A percentile compares a stretch with the other conserved stretches of the same genome.
Evolutionary conservation across 2,888 invertebrate species (phyloP).

Genomic region (Phanerotoma sp.): DNA sequence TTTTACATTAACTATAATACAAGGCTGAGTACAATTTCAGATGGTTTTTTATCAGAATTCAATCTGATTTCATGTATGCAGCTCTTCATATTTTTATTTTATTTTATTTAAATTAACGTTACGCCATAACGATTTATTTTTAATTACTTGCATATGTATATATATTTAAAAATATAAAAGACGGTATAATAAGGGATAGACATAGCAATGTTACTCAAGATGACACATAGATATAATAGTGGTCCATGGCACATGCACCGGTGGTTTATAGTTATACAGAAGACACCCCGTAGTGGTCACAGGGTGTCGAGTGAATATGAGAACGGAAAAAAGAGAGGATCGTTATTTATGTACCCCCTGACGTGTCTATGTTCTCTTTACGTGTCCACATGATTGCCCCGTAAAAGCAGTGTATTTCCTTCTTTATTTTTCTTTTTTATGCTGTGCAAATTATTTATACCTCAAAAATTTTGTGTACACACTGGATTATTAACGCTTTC

Average conservation of each 20-base stretch:
- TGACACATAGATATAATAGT: conserved; percentile 18
- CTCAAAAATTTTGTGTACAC: conserved; percentile 3
- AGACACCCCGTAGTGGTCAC: conserved; percentile 31
- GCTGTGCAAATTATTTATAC: not conserved
- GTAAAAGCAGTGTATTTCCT: too few species aligned
- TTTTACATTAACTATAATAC: conserved; percentile 49
- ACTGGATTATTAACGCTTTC: conserved; percentile 21
- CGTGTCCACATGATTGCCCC: conserved; percentile 7
- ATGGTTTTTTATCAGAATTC: conserved; percentile 14
- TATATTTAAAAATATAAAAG: conserved; percentile 45
- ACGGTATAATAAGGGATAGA: conserved; percentile 47
- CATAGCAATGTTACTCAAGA: conserved; percentile 33
- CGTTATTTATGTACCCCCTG: conserved; percentile 44
- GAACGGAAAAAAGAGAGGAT: conserved; percentile 41
- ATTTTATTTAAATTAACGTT: conserved; percentile 8
- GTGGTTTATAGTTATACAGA: not conserved
- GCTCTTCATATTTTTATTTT: not conserved
- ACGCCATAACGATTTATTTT: conserved; percentile 5
- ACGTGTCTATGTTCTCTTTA: conserved; percentile 16
- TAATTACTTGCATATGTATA: too few species aligned
- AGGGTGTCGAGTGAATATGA: conserved; percentile 39
- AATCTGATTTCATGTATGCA: not conserved
- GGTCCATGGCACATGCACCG: too few species aligned
- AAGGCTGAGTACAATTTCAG: conserved; percentile 35
- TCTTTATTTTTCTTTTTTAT: not conserved